These are phyloP conservation scores for Dasysyrphus tricinctus DNA, from an alignment of 2,888 invertebrate species.

Conservation along the genomic window DNA sequence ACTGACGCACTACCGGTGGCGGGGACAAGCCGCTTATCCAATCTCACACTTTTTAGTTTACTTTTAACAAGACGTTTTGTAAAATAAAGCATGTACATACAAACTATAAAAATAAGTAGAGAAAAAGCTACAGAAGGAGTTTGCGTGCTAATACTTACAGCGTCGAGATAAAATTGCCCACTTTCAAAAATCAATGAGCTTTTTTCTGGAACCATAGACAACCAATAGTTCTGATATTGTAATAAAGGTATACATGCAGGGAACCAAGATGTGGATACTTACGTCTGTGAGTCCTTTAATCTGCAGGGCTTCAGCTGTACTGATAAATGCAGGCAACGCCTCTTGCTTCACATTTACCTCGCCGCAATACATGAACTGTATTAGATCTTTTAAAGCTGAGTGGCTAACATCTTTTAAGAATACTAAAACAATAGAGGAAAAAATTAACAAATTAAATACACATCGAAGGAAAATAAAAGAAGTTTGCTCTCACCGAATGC, in stretches of 20 bases:
- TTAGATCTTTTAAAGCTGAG: constrained; percentile 88
- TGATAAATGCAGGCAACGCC: constrained; percentile 88
- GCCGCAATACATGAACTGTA: constrained; percentile 90
- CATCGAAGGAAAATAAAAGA: neutral
- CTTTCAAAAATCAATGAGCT: neutral
- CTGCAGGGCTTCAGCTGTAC: constrained; percentile 89
- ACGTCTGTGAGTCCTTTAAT: constrained; percentile 88
- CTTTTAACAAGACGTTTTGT: neutral
- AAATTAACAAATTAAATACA: neutral
- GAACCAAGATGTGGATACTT: constrained; percentile 83
- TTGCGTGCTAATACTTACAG: neutral
- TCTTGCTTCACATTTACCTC: constrained; percentile 90
- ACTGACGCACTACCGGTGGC: neutral
- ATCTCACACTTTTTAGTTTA: neutral
- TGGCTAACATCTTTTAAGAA: constrained; percentile 89
- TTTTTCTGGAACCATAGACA: neutral
- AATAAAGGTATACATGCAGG: neutral
- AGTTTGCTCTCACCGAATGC: constrained; percentile 85
- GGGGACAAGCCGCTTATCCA: neutral
- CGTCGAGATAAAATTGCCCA: neutral
- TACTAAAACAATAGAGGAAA: constrained; percentile 84
- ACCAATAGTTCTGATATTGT: neutral
- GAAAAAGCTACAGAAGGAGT: constrained; percentile 1
- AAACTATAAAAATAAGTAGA: neutral
- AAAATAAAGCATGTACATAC: neutral